Conservation (phyloP, 2,888 invertebrate genomes). For the Abrostola tripartita region DNA sequence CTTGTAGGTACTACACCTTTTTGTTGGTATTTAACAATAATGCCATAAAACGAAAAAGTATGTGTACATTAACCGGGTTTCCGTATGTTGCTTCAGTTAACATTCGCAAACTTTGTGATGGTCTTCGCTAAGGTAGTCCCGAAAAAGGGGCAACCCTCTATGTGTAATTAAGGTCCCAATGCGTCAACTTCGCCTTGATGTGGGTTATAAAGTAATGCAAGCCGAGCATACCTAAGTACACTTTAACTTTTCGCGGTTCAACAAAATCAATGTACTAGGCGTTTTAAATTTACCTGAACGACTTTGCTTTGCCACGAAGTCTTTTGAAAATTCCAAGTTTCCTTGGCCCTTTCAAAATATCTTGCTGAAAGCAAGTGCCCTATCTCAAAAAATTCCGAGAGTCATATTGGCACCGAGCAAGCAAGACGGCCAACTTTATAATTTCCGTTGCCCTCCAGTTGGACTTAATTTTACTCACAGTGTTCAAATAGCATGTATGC, state of each 20-base stretch:
- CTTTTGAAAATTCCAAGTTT: not conserved
- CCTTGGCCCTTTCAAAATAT: constrained; percentile 15
- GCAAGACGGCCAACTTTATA: constrained; percentile 38
- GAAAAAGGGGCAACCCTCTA: constrained; percentile 72
- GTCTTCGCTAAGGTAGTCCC: constrained; percentile 65
- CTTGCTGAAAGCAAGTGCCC: constrained; percentile 18
- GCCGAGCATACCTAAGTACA: constrained; percentile 60
- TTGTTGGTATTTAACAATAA: constrained; percentile 5
- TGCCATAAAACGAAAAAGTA: constrained; percentile 21
- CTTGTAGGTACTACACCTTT: constrained; percentile 2
- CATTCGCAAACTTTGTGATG: constrained; percentile 70
- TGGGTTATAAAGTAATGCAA: constrained; percentile 75
- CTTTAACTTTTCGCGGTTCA: constrained; percentile 42
- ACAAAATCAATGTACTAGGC: constrained; percentile 46
- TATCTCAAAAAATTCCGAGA: constrained; percentile 23
- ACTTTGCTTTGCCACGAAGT: constrained; percentile 40
- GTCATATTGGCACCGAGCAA: constrained; percentile 36
- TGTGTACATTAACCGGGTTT: constrained; percentile 30
- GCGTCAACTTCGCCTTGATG: constrained; percentile 79
- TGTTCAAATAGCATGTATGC: constrained; percentile 32
- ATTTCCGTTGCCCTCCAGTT: constrained; percentile 28
- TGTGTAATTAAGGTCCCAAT: constrained; percentile 78
- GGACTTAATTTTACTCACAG: constrained; percentile 19
- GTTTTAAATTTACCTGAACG: constrained; percentile 52
- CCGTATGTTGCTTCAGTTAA: constrained; percentile 49